Evolutionary conservation across 2,797 vertebrate species (phyloP), one percentile per base, ranked within the genome.

Genomic region (Centropyge bicolor): DNA sequence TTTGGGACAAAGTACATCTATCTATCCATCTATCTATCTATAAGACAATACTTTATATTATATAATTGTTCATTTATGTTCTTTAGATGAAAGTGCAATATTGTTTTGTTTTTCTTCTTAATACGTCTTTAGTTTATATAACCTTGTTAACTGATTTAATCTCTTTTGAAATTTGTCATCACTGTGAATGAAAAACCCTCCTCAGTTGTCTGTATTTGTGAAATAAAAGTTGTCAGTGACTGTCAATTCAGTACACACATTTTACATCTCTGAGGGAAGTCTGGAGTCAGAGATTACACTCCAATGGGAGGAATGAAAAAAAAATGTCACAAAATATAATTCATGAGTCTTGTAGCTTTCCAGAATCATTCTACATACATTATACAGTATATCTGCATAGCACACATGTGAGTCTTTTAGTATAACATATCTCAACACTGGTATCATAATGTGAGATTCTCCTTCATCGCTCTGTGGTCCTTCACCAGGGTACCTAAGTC

Each of bases 141-240:
- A 48, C 1, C n/a, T 14, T 65, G 22, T 59, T 52, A 35, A 72
- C 51, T 49, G 4, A 74, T 48, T 55, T 38, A 4, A 17, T 61
- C 70, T 19, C 36, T 11, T n/a, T 11, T n/a, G 1, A 52, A 59
- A 49, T 35, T 46, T 59, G 31, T 38, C 3, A 5, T 49, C 43
- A 68, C 2, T 46, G 22, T 54, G 31, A 72, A 24, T 56, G n/a
- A 16, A 67, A 54, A 67, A 2, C 10, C 24, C 22, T 54, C 48
- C 7, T 57, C 19, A 1, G 0, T 63, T 40, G 19, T 62, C 22
- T 46, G 54, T 54, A 56, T 27, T 27, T 48, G 49, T 52, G 20
- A 24, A 35, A 75, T 65, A 64, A 78, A 67, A 54, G 16, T 45
- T 20, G 54, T 36, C 59, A 36, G 48, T 52, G 22, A 31, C 14